Conservation (phyloP, 2,113 vertebrate species). For the Chinchilla lanigera region DNA sequence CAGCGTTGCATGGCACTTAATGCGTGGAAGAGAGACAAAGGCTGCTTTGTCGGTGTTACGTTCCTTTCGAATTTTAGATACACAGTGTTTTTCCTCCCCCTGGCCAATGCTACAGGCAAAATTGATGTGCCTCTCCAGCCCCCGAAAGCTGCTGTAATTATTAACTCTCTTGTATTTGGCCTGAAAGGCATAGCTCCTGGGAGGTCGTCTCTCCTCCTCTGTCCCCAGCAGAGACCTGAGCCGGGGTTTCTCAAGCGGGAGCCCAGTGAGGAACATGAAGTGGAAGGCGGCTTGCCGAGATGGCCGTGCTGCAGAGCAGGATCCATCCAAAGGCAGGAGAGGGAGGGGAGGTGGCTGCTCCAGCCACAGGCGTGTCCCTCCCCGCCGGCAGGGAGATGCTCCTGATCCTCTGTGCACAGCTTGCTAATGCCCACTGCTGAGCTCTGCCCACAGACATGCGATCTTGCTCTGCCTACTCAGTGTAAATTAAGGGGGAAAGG, state of each 20-base stretch:
- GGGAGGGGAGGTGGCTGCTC: neutral
- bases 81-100: neutral
- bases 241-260: neutral
- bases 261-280: neutral
- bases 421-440: neutral
- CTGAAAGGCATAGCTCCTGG: neutral
- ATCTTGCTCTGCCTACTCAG: conserved; percentile 11
- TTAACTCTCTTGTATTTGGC: neutral
- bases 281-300: neutral
- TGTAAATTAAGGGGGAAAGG: neutral
- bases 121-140: neutral
- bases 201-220: neutral
- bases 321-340: neutral
- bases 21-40: conserved; percentile 23
- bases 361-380: neutral
- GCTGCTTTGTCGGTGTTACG: neutral
- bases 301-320: neutral
- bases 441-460: neutral
- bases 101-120: neutral
- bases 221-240: neutral
- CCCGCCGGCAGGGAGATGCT: neutral
- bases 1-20: neutral
- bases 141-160: neutral
- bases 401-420: neutral
- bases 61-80: conserved; percentile 29